phyloP scores from a whole-genome alignment of 2,888 invertebrate species.

The Shargacucullia verbasci region DNA sequence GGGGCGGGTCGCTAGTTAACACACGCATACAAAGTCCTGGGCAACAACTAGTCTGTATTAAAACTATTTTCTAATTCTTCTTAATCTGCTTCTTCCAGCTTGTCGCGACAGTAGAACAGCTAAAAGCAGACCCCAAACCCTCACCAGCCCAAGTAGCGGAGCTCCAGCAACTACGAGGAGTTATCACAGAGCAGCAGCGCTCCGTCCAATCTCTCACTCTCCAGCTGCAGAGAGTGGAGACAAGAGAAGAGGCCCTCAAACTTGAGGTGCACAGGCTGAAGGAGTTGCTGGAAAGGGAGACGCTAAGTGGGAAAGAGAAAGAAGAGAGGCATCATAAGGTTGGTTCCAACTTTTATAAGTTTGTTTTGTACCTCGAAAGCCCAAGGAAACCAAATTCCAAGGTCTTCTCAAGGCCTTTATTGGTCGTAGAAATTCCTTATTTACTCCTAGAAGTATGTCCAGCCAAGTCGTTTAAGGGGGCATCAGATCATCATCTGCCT shows the following conservation, averaged over 20 bases:
- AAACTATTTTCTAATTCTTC: too few relatives aligned
- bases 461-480: too few relatives aligned
- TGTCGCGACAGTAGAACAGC: conserved; percentile 70
- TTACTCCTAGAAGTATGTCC: too few relatives aligned
- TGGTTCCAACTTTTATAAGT: background rate
- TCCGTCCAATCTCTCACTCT: conserved; percentile 86
- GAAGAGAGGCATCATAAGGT: conserved; percentile 78
- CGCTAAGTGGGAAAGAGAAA: conserved; percentile 73
- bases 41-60: too few relatives aligned
- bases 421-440: too few relatives aligned
- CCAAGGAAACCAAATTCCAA: too few relatives aligned
- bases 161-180: conserved; percentile 79
- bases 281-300: conserved; percentile 85
- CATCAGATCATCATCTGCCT: too few relatives aligned
- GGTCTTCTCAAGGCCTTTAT: too few relatives aligned
- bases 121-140: conserved; percentile 68
- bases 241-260: conserved; percentile 86
- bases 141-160: conserved; percentile 76
- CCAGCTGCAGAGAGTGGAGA: conserved; percentile 86
- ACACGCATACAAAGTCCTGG: too few relatives aligned
- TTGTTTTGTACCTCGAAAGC: too few relatives aligned
- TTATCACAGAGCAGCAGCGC: conserved; percentile 89
- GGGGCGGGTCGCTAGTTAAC: too few relatives aligned
- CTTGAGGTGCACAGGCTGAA: conserved; percentile 81
- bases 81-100: conserved; percentile 65